Base-by-base conservation (phyloP, 2,888 invertebrate species). In the Beris morrisii region DNA sequence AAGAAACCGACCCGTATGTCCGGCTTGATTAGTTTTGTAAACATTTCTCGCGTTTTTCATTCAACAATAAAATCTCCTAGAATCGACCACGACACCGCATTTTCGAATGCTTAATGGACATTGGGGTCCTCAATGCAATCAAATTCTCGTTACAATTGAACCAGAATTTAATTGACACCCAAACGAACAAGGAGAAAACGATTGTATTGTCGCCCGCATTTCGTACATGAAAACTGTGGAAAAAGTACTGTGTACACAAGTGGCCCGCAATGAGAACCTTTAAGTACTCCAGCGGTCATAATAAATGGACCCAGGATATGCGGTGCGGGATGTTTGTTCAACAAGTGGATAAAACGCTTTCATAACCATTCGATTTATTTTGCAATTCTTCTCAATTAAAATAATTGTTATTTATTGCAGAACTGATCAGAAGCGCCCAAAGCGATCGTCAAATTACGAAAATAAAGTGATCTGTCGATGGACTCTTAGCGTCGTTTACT, bases 1-100 rank as follows among this genome's bases (percentile, higher is more conserved):
- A 30, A 30, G 22, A 38, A 5, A 38, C 7, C 38, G 9, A 22
- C 61, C 61, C 61, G 61, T 50, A 61, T 61, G 30, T 61, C 46
- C 44, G 13, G 31, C 44, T 66, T 66, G 65, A 68, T 68, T 68
- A 66, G 68, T 68, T 68, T 68, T 66, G 68, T 68, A 68, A 68
- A 68, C 68, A 68, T 53, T 58, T 64, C 56, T 68, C 65, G 66
- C 68, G 31, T 57, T 68, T 66, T 68, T 64, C 64, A 63, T 68
- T 57, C 57, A 30, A 28, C 50, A 61, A 52, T 22, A 66, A 68
- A 68, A 54, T 38, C 56, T 45, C 66, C 32, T 52, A 56, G 50
- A 68, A 52, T 54, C 52, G 28, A n/a, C n/a, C 32, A 43, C 15
- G 13, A 43, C 38, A 43, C 12, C 28, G n/a, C 46, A 48, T 12